Base-by-base conservation (phyloP, 2,888 invertebrate genomes). In the Himalopsyche tibetana region DNA sequence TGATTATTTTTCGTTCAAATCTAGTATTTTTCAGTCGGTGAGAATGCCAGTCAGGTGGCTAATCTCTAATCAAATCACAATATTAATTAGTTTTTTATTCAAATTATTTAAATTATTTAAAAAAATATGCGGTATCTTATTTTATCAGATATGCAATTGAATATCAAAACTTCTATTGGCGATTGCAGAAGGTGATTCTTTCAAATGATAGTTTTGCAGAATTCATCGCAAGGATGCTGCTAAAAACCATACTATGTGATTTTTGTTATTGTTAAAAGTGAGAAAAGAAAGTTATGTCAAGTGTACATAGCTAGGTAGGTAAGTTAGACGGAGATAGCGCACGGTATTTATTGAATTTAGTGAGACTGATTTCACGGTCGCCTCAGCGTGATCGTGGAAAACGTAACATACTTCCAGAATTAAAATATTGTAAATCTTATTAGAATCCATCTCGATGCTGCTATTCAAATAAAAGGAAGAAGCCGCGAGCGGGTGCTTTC, bases 401-500 rank as follows among this genome's bases (percentile, higher is more conserved):
- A 87, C 80, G 85, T 83, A 87, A 85, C 74, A 74, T 85, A 83
- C 84, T 87, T 87, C 86, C 86, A 84, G 82, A 82, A 56, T 84
- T 87, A 74, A 74, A 84, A 56, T 85, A 81, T 82, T 83, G 83
- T 85, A 83, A 81, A 87, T 84, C 63, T 86, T 19, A 84, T 56
- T 42, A 79, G 82, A 83, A 82, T 84, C 86, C 86, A 85, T 88
- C 88, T 88, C 86, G 84, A 84, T 88, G 83, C 88, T 83, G 84
- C 86, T 82, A 85, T 82, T 87, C 55, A 79, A 28, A n/a, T 36
- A 19, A 80, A 80, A 82, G 55, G 55, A 69, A 80, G 55, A 87
- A 87, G 88, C 84, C 88, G 87, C 85, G 87, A 85, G 88, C 85
- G 84, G 87, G 88, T 69, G 88, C 51, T 51, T 88, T 88, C 88